Percentiles rank a stretch among this genome's conserved stretches.
phyloP scores from a whole-genome alignment of 2,113 vertebrate species.

The Mormyrus lacerda region DNA sequence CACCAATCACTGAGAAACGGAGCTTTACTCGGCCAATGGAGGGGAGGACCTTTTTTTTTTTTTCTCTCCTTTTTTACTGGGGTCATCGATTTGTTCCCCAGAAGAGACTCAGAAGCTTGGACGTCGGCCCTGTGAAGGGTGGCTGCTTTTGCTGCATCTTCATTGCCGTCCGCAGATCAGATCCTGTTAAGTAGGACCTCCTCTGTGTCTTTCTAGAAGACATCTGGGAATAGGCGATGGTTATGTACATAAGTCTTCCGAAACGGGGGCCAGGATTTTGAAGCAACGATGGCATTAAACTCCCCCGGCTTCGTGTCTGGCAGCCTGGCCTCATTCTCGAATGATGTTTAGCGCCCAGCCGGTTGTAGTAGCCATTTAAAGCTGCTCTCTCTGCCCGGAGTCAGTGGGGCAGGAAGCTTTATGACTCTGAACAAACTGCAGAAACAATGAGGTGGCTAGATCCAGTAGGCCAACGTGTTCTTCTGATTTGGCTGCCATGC shows the following conservation, averaged over 20 bases:
- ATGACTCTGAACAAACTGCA: neutral
- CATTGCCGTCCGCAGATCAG: neutral
- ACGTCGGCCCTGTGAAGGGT: neutral
- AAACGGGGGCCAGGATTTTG: neutral
- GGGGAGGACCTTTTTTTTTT: neutral
- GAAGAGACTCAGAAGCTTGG: slow-evolving; percentile 11
- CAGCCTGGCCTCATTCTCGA: neutral
- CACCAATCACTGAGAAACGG: slow-evolving; percentile 16
- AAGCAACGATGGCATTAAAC: neutral
- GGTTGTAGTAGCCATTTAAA: neutral
- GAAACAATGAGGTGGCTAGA: neutral
- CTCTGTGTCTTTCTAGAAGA: neutral
- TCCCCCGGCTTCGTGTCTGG: neutral
- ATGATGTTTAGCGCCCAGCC: neutral
- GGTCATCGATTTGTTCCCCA: slow-evolving; percentile 13
- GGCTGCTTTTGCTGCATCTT: neutral
- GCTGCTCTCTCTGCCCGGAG: neutral
- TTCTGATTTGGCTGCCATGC: neutral
- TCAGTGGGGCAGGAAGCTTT: neutral
- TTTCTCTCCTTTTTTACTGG: neutral
- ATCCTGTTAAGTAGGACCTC: neutral
- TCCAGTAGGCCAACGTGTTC: neutral
- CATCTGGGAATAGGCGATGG: neutral
- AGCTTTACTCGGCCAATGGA: slow-evolving; percentile 13
- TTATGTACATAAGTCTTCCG: neutral